Percentiles rank a stretch among this genome's conserved stretches.
phyloP scores from a whole-genome alignment of 2,797 vertebrate species.

The Lagorchestes hirsutus region DNA sequence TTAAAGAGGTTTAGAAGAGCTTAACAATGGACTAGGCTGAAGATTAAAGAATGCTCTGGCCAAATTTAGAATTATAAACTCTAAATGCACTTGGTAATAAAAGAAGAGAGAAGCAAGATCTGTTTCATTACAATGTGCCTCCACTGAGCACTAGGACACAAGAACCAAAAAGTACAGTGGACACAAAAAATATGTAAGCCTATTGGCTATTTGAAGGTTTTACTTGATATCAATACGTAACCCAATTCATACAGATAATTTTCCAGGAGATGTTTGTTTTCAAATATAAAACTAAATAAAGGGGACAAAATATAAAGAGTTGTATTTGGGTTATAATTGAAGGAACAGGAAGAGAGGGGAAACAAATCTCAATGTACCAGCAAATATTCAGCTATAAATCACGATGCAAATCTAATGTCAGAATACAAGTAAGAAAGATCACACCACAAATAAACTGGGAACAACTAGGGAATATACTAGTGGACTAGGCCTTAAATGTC shows the following conservation, averaged over 20 bases:
- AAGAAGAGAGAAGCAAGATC: not conserved
- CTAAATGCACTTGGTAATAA: not conserved
- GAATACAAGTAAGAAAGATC: constrained; percentile 36
- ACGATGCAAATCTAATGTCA: constrained; percentile 24
- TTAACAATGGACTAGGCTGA: constrained; percentile 1
- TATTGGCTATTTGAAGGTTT: not conserved
- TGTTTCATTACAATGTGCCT: not conserved
- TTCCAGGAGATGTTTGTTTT: not conserved
- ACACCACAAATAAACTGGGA: not conserved
- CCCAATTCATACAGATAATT: not conserved
- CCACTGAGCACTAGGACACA: not conserved
- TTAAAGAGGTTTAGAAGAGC: constrained; percentile 42
- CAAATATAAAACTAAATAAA: not conserved
- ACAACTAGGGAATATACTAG: not conserved
- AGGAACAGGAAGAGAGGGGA: not conserved
- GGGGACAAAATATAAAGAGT: not conserved
- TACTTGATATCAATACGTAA: not conserved
- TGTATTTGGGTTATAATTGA: not conserved
- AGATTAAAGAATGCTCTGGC: not conserved
- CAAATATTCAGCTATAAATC: not conserved
- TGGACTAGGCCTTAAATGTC: constrained; percentile 6
- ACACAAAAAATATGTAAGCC: not conserved
- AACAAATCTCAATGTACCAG: not conserved
- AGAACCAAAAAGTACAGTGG: not conserved
- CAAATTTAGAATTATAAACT: not conserved